A percentile compares a stretch with the other conserved stretches of the same genome.
Conservation (phyloP, 2,888 invertebrate genomes). For the Gibbula magus region DNA sequence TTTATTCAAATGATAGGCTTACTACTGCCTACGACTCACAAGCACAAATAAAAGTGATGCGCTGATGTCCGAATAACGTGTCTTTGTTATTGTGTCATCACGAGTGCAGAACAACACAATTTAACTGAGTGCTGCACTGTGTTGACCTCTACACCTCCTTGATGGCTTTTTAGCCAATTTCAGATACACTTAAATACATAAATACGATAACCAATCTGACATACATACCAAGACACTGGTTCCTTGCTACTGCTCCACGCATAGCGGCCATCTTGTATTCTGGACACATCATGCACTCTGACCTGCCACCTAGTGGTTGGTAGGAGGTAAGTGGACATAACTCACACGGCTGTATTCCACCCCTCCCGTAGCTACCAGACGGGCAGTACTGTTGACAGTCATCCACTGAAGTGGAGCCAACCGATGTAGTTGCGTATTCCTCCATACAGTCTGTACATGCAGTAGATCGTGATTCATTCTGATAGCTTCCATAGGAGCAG, state of each 20-base stretch:
- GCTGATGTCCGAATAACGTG: too few species aligned
- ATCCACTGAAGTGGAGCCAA: neutral
- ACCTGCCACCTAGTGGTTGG: slow-evolving; percentile 34
- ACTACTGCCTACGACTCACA: too few species aligned
- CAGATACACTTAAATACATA: too few species aligned
- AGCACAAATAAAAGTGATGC: too few species aligned
- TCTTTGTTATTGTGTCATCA: too few species aligned
- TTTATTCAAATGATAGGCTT: too few species aligned
- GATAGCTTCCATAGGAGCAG: neutral
- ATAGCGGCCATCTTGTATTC: slow-evolving; percentile 23
- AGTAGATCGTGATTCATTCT: neutral
- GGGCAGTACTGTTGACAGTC: slow-evolving; percentile 18
- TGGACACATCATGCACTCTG: slow-evolving; percentile 35
- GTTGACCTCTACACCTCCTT: too few species aligned
- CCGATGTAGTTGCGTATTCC: neutral
- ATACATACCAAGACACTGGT: slow-evolving; percentile 35
- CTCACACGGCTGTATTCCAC: slow-evolving; percentile 26
- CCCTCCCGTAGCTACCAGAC: neutral
- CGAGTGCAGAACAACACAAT: too few species aligned
- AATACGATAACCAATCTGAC: neutral
- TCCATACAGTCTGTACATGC: neutral
- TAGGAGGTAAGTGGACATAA: slow-evolving; percentile 28
- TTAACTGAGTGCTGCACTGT: too few species aligned
- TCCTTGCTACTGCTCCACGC: slow-evolving; percentile 28
- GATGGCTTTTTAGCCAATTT: too few species aligned